phyloP scores from a whole-genome alignment of 2,888 invertebrate species.

The Drosophila multiciliata region DNA sequence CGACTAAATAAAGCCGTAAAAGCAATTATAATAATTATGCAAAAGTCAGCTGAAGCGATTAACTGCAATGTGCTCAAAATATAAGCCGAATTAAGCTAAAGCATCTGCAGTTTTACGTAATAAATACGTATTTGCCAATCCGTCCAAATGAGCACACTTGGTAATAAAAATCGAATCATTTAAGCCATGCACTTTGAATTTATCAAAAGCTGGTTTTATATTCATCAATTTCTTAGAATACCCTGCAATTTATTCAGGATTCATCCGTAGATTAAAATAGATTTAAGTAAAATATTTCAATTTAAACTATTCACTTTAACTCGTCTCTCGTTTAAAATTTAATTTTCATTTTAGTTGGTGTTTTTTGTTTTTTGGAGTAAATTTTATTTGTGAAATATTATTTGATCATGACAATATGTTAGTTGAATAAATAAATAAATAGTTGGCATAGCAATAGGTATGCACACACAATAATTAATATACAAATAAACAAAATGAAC shows the following conservation, averaged over 20 bases:
- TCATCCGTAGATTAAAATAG: neutral
- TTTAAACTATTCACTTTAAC: neutral
- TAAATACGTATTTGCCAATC: neutral
- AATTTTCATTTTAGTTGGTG: neutral
- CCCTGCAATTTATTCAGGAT: neutral
- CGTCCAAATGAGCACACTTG: neutral
- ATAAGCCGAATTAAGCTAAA: neutral
- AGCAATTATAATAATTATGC: neutral
- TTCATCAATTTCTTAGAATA: conserved; percentile 1
- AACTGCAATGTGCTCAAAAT: neutral
- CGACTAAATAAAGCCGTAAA: neutral
- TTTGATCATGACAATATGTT: conserved; percentile 73
- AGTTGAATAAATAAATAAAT: conserved; percentile 77
- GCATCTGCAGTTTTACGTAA: neutral
- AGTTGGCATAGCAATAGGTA: conserved; percentile 49
- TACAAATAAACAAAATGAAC: conserved; percentile 35
- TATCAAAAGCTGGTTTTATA: conserved; percentile 1
- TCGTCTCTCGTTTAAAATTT: neutral
- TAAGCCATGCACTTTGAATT: conserved; percentile 8
- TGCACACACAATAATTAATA: conserved; percentile 22
- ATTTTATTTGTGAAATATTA: conserved; percentile 52
- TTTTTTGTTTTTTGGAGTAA: conserved; percentile 35
- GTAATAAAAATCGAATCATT: neutral
- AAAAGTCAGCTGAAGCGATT: neutral
- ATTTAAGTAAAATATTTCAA: neutral